Evolutionary conservation across 1,140 invertebrate species (phyloP).

Genomic region (Phortica variegata): DNA sequence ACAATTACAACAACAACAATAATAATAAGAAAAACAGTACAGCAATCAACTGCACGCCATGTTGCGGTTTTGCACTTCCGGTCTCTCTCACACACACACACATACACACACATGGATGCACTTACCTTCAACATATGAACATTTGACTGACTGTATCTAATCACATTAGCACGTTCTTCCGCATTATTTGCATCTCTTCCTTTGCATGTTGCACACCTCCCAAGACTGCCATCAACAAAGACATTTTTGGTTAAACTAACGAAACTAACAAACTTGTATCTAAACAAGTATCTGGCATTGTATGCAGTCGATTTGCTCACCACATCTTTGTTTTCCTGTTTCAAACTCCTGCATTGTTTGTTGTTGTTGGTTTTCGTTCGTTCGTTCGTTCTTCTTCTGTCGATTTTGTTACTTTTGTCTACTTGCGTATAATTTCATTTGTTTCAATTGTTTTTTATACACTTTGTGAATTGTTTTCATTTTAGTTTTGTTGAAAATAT

Average conservation of each 20-base stretch:
- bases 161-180: slow-evolving; percentile 47
- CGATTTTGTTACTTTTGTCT: slow-evolving; percentile 53
- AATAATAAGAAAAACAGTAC: background rate
- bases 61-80: slow-evolving; percentile 34
- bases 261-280: background rate
- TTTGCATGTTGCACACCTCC: slow-evolving; percentile 16
- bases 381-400: slow-evolving; percentile 29
- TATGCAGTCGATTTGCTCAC: slow-evolving; percentile 21
- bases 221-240: slow-evolving; percentile 27
- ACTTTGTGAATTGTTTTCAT: slow-evolving; percentile 9
- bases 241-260: background rate
- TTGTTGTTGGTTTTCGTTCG: background rate
- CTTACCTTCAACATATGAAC: background rate
- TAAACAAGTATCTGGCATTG: slow-evolving; percentile 50
- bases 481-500: slow-evolving; percentile 43
- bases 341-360: background rate
- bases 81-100: slow-evolving; percentile 14
- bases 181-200: slow-evolving; percentile 34
- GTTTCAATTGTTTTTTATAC: background rate
- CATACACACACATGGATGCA: background rate
- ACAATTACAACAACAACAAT: no score
- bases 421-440: slow-evolving; percentile 1
- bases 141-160: slow-evolving; percentile 32
- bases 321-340: background rate
- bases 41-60: slow-evolving; percentile 52